Conservation (phyloP, 2,797 vertebrate species). For the Heliangelus exortis region DNA sequence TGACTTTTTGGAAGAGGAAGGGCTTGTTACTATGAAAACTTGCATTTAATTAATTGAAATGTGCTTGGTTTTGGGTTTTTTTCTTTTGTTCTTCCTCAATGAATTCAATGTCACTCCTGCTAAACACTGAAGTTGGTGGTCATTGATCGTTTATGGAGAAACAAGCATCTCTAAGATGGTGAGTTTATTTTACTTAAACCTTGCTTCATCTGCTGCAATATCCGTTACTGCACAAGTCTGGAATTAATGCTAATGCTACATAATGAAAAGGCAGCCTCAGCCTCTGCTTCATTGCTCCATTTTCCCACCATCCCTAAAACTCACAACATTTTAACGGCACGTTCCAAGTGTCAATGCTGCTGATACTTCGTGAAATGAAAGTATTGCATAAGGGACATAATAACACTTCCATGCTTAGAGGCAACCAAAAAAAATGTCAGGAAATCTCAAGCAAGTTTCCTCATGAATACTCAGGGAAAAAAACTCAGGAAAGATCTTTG, state of each 20-base stretch:
- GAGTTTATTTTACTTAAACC: background rate
- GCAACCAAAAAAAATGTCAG: background rate
- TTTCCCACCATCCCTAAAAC: background rate
- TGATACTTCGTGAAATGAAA: background rate
- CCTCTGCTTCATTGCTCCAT: background rate
- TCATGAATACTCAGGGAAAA: background rate
- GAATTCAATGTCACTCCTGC: background rate
- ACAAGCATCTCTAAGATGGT: background rate
- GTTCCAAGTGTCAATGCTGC: background rate
- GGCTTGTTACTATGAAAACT: background rate
- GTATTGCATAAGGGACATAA: background rate
- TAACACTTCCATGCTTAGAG: background rate
- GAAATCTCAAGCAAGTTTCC: background rate
- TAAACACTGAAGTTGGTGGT: background rate
- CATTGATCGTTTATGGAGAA: background rate
- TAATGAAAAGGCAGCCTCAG: background rate
- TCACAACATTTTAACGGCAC: rapidly evolving
- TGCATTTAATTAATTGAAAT: background rate
- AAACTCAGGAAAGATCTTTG: background rate
- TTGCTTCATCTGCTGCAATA: background rate
- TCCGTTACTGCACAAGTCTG: background rate
- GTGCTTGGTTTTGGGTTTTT: too few relatives aligned
- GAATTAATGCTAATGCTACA: background rate
- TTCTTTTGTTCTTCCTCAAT: background rate
- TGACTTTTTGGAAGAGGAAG: background rate